A percentile compares a stretch with the other conserved stretches of the same genome.
Evolutionary conservation across 2,113 vertebrate genomes (phyloP).

Genomic region (Apteryx owenii): DNA sequence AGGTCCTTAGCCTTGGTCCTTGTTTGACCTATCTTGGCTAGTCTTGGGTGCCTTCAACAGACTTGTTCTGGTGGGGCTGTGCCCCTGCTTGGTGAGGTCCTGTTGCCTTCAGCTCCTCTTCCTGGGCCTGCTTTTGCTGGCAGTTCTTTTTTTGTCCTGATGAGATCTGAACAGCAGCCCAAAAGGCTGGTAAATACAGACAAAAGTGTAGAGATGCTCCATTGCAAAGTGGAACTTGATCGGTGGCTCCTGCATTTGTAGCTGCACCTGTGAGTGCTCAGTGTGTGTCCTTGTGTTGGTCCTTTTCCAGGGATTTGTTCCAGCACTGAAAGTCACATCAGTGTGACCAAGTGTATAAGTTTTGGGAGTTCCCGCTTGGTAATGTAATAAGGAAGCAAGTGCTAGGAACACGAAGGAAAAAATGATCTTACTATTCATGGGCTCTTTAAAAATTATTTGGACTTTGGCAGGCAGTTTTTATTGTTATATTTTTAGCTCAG

Average conservation of each 20-base stretch:
- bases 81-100: neutral
- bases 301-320: neutral
- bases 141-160: neutral
- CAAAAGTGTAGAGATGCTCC: neutral
- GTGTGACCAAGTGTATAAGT: neutral
- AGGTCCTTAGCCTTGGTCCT: neutral
- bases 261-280: neutral
- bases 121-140: neutral
- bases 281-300: neutral
- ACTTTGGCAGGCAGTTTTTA: neutral
- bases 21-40: neutral
- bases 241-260: neutral
- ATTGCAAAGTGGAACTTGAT: neutral
- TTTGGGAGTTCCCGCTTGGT: neutral
- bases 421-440: slow-evolving; percentile 38
- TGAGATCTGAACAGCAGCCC: neutral
- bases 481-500: neutral
- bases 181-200: neutral
- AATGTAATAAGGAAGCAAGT: neutral
- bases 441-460: neutral
- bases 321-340: neutral
- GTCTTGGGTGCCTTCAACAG: neutral
- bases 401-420: neutral
- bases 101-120: neutral
- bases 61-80: neutral